Conservation (phyloP, 2,888 invertebrate genomes). For the Drosophila demipolita region DNA sequence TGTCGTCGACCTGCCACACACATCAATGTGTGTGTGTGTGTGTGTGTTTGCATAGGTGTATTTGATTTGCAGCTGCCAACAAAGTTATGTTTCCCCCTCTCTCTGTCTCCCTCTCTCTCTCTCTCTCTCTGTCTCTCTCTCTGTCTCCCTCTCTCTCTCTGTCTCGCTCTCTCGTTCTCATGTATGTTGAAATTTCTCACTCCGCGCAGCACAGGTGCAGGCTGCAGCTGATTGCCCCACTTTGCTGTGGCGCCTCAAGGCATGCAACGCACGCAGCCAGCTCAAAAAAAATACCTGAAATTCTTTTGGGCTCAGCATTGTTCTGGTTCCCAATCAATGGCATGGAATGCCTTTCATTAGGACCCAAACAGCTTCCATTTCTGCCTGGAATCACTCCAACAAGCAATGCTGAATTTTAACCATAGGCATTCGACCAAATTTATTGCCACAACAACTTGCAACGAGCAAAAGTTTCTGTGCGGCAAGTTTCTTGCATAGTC, state of each 20-base stretch:
- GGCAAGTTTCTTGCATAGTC: not conserved
- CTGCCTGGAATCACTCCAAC: not conserved
- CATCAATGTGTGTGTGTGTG: conserved; percentile 18
- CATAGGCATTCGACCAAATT: not conserved
- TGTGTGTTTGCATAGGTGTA: conserved; percentile 57
- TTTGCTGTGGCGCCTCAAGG: conserved; percentile 1
- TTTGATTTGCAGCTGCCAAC: conserved; percentile 58
- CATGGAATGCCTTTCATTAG: conserved; percentile 14
- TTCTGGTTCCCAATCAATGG: conserved; percentile 8
- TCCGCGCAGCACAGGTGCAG: not conserved
- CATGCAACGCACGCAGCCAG: not conserved
- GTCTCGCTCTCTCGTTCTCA: not conserved
- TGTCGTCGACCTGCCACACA: conserved; percentile 11
- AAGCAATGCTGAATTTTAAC: not conserved
- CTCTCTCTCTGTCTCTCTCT: not conserved
- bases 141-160: not conserved
- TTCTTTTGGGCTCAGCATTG: conserved; percentile 3
- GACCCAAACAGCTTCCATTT: not conserved
- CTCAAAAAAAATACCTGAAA: not conserved
- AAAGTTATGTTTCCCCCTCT: conserved; percentile 22
- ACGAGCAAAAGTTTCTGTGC: not conserved
- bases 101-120: not conserved
- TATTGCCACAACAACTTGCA: not conserved
- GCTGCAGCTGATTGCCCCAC: conserved; percentile 2
- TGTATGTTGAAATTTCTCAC: not conserved